These are phyloP conservation scores for Brachycybe producta DNA, from an alignment of 2,888 invertebrate species.

Conservation along the genomic window DNA sequence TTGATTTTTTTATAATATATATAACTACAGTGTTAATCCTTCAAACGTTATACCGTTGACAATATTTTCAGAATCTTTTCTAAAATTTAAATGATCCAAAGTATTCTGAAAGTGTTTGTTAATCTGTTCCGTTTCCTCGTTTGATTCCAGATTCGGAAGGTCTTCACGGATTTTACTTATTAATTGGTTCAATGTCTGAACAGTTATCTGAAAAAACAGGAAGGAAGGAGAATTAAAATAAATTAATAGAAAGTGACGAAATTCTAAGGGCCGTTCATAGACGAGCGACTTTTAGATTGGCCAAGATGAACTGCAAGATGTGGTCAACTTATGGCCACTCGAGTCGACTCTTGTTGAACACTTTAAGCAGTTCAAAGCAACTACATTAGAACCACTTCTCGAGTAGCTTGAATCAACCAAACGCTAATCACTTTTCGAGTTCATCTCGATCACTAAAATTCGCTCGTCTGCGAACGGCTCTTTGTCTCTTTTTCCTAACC, in stretches of 20 bases:
- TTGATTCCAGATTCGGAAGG: conserved; percentile 80
- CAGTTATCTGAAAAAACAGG: conserved; percentile 44
- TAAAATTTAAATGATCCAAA: conserved; percentile 52
- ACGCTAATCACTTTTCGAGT: background rate
- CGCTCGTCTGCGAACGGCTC: too few species aligned
- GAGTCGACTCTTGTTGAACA: background rate
- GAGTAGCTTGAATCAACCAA: background rate
- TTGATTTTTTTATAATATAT: too few species aligned
- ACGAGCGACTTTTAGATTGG: conserved; percentile 10
- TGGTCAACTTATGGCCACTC: too few species aligned
- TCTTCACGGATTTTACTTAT: conserved; percentile 87
- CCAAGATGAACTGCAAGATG: background rate
- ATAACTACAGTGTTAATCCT: too few species aligned
- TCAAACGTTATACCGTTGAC: too few species aligned
- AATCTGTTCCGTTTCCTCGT: conserved; percentile 93
- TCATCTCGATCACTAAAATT: too few species aligned
- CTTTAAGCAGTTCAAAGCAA: too few species aligned
- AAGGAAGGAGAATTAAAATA: too few species aligned
- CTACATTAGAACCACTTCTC: background rate
- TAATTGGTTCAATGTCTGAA: conserved; percentile 53
- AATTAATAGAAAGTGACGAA: too few species aligned
- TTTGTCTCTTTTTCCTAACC: conserved; percentile 36
- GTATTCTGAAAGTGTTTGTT: conserved; percentile 89
- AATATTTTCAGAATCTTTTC: conserved; percentile 8
- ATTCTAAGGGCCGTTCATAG: too few species aligned